Conservation (phyloP, 2,113 vertebrate species). For the Synodontis membranacea region DNA sequence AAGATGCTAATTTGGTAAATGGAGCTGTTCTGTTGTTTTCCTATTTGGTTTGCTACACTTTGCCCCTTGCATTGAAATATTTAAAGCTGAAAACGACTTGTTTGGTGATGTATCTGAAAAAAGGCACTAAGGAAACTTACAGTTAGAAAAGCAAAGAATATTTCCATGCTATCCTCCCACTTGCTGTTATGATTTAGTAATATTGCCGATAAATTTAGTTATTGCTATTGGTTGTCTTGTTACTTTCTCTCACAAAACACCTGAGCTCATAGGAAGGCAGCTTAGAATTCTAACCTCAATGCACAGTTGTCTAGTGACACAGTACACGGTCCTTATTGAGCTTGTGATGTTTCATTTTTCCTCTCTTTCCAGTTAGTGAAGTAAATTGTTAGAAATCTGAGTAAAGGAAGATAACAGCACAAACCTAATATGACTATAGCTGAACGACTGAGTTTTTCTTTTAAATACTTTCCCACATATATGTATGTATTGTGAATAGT, state of each 20-base stretch:
- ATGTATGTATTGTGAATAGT: neutral
- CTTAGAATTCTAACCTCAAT: neutral
- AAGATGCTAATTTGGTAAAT: neutral
- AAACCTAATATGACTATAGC: neutral
- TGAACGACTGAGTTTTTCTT: neutral
- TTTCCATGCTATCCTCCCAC: neutral
- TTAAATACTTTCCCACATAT: neutral
- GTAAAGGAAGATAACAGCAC: neutral
- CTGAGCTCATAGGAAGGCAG: neutral
- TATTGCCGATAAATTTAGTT: slow-evolving; percentile 3
- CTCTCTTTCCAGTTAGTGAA: neutral
- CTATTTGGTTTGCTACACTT: slow-evolving; percentile 1
- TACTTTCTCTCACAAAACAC: slow-evolving; percentile 23
- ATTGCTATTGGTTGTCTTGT: slow-evolving; percentile 10
- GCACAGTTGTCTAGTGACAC: neutral
- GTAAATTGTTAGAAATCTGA: neutral
- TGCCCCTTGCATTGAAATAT: neutral
- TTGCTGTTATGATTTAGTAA: neutral
- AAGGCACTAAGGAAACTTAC: neutral
- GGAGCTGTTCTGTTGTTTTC: neutral
- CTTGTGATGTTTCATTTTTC: neutral
- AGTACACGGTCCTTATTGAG: neutral
- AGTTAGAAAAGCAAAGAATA: neutral
- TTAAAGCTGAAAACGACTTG: neutral
- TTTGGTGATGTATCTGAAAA: neutral